Base-by-base conservation (phyloP, 2,113 vertebrate genomes). In the Grallaria varia region DNA sequence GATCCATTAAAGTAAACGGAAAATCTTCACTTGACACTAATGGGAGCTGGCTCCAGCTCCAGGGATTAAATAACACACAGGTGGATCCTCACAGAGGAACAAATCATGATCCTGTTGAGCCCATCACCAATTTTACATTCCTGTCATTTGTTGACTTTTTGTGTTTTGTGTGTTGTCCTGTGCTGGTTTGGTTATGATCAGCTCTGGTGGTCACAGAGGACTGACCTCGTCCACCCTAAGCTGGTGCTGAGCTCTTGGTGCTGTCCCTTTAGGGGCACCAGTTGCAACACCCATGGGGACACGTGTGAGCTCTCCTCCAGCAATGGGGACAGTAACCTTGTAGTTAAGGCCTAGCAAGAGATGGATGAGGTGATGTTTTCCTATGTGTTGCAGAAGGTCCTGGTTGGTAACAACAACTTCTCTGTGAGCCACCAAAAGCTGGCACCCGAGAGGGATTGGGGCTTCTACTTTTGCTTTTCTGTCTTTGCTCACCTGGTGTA, bases 21-120 rank as follows among this genome's bases (percentile, higher is more conserved):
- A 94, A 93, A 93, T 60, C 76, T 92, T 93, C 59, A 14, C 50
- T 90, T 91, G 84, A 82, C 72, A 80, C 9, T 90, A 95, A 88
- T 9, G 8, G 75, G 60, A 88, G 35, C 35, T 84, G 79, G 62
- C 40, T 80, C 49, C 30, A 35, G 8, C 66, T 53, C 74, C 58
- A 80, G 76, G 39, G 72, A 85, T 84, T 75, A 81, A 93, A 67
- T 2, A 21, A 14, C 2, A 0, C 25, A 40, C 87, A 93, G 90
- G 92, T 91, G 82, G 52, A 78, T 88, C 67, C 80, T 88, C 85
- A 63, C 12, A 42, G 0, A 42, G 71, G 81, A 83, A 27, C 30
- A 64, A 84, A 66, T 55, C 35, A 7, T 4, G 23, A 20, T 76
- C 28, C 40, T 58, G 20, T 77, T 58, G 53, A 91, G 67, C 40